Evolutionary conservation across 1,140 invertebrate genomes (phyloP).

Genomic region (Mylabris phalerata): DNA sequence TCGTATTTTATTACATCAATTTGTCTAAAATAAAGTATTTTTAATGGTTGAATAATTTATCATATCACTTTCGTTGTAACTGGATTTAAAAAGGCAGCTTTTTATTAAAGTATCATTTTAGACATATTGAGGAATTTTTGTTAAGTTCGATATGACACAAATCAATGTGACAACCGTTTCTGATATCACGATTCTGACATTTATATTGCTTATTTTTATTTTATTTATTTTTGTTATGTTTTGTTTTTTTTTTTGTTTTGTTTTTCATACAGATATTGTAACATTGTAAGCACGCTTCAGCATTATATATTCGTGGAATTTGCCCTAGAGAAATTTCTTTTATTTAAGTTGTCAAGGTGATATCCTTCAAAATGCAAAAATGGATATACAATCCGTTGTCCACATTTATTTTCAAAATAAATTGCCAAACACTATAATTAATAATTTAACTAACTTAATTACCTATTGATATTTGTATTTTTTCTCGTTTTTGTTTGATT

Average conservation of each 20-base stretch:
- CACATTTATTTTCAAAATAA: too few species aligned
- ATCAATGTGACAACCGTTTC: slow-evolving; percentile 12
- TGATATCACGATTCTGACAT: slow-evolving; percentile 6
- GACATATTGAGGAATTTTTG: slow-evolving; percentile 5
- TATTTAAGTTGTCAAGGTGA: background rate
- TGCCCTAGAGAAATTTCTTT: slow-evolving; percentile 3
- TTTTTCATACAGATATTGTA: slow-evolving; percentile 11
- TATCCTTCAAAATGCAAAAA: too few species aligned
- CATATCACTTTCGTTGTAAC: too few species aligned
- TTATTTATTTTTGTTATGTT: too few species aligned
- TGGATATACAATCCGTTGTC: too few species aligned
- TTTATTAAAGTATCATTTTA: background rate
- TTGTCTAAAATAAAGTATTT: too few species aligned
- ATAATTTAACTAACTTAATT: too few species aligned
- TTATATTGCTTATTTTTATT: slow-evolving; percentile 6
- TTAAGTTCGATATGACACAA: slow-evolving; percentile 7
- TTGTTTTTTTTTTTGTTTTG: slow-evolving; percentile 2
- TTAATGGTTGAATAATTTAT: too few species aligned
- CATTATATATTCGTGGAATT: background rate
- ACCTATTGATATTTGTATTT: too few species aligned
- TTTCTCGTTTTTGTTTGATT: background rate
- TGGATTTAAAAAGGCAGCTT: background rate
- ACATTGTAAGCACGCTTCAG: slow-evolving; percentile 3
- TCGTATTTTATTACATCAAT: too few species aligned
- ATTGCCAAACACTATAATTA: too few species aligned